Conservation (phyloP, 2,888 invertebrate genomes). For the Platynereis dumerilii region DNA sequence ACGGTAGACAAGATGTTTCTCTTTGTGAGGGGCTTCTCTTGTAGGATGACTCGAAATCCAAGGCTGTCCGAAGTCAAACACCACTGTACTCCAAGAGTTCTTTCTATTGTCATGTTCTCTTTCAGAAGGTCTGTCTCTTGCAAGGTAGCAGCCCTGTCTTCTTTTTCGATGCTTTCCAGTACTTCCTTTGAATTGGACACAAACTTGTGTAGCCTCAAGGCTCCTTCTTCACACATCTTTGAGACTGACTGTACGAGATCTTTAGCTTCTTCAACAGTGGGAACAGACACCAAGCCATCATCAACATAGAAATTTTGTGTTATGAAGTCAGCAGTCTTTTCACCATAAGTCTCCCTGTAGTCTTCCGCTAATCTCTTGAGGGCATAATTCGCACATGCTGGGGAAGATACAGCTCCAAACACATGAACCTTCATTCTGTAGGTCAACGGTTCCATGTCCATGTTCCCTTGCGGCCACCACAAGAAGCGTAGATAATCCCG, state of each 20-base stretch:
- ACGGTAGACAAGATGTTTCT: constrained; percentile 35
- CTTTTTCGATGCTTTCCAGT: constrained; percentile 29
- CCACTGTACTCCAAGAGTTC: constrained; percentile 31
- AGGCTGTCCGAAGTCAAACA: constrained; percentile 21
- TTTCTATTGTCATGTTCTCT: constrained; percentile 25
- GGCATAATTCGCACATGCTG: constrained; percentile 24
- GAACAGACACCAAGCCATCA: constrained; percentile 19
- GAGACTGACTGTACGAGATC: background rate
- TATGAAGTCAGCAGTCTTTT: constrained; percentile 2
- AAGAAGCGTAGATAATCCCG: constrained; percentile 27
- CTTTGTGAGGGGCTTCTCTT: constrained; percentile 30
- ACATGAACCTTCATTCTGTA: constrained; percentile 31
- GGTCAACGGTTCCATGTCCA: background rate
- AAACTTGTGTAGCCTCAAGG: constrained; percentile 23
- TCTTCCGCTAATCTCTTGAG: constrained; percentile 16
- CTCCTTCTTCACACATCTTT: constrained; percentile 10
- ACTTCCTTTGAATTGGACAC: constrained; percentile 28
- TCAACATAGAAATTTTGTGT: constrained; percentile 22
- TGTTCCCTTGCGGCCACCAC: constrained; percentile 25
- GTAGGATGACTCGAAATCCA: constrained; percentile 18
- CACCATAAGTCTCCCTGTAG: background rate
- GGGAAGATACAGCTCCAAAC: constrained; percentile 25
- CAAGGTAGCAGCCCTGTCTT: constrained; percentile 25
- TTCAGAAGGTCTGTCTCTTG: constrained; percentile 25
- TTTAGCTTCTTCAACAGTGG: constrained; percentile 10